Evolutionary conservation across 2,888 invertebrate genomes (phyloP).

Genomic region (Drosophila pseudotalamancana): DNA sequence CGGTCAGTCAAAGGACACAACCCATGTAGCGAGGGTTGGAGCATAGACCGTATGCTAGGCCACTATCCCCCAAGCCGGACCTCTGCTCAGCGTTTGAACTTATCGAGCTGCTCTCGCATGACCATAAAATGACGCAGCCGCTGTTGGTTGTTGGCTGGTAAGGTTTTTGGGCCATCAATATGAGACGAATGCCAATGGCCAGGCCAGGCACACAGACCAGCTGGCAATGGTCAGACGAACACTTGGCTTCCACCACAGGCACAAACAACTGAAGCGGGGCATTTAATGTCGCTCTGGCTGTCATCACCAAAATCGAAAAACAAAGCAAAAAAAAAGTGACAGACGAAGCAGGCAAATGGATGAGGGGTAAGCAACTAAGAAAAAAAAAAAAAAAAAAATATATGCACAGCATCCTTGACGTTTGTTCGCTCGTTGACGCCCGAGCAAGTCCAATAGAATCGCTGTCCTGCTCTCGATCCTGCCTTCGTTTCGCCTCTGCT

Average conservation of each 20-base stretch:
- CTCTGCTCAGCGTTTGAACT: not conserved
- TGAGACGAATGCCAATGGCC: conserved; percentile 56
- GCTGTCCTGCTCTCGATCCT: conserved; percentile 10
- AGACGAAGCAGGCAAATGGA: conserved; percentile 9
- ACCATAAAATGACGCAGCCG: conserved; percentile 36
- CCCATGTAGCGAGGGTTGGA: conserved; percentile 34
- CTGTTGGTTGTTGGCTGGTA: conserved; percentile 2
- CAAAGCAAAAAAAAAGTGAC: conserved; percentile 49
- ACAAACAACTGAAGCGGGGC: conserved; percentile 78
- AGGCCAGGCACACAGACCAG: conserved; percentile 36
- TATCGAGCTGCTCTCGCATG: conserved; percentile 40
- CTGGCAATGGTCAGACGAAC: conserved; percentile 50
- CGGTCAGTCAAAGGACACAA: conserved; percentile 56
- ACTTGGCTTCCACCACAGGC: conserved; percentile 47
- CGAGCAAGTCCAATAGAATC: conserved; percentile 42
- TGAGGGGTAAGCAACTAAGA: conserved; percentile 2
- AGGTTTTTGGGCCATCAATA: conserved; percentile 57
- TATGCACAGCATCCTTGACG: conserved; percentile 78
- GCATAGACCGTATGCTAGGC: not conserved
- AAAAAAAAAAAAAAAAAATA: conserved; percentile 39
- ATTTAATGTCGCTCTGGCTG: conserved; percentile 79
- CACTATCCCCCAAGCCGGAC: not conserved
- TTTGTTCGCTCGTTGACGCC: conserved; percentile 79
- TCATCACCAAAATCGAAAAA: conserved; percentile 78
- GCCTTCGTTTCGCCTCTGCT: conserved; percentile 10